These are phyloP conservation scores for Malaclemys terrapin DNA, from an alignment of 2,113 vertebrate genomes.

Conservation along the genomic window DNA sequence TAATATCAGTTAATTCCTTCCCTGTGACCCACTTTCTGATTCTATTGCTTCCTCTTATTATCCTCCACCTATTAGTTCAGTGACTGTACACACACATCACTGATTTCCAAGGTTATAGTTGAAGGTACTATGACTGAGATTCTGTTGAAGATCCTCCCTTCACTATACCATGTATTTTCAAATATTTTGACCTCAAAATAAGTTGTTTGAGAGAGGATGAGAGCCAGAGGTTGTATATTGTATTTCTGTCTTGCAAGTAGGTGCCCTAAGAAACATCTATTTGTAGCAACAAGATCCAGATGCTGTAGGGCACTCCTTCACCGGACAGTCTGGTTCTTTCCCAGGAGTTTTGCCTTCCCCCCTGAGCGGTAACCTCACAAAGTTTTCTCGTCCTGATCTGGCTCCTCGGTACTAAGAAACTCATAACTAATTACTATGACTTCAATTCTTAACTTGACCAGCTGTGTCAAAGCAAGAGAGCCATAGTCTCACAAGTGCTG, in stretches of 20 bases:
- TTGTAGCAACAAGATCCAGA: conserved; percentile 48
- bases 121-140: not conserved
- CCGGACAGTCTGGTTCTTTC: conserved; percentile 5
- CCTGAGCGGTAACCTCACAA: conserved; percentile 52
- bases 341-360: not conserved
- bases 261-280: conserved; percentile 48
- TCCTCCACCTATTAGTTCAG: not conserved
- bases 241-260: conserved; percentile 29
- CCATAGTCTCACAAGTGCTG: conserved; percentile 62
- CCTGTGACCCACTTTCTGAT: conserved; percentile 37
- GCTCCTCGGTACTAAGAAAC: conserved; percentile 30
- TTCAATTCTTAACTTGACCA: conserved; percentile 73
- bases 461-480: conserved; percentile 68
- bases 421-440: conserved; percentile 74
- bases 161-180: not conserved
- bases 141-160: conserved; percentile 17
- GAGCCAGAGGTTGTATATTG: conserved; percentile 22
- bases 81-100: not conserved
- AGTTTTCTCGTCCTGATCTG: conserved; percentile 48
- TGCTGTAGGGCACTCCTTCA: not conserved
- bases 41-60: not conserved
- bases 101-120: not conserved
- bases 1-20: not conserved
- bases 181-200: conserved; percentile 41
- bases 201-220: conserved; percentile 26